Conservation (phyloP, 2,797 vertebrate genomes). For the Cuniculus paca region DNA sequence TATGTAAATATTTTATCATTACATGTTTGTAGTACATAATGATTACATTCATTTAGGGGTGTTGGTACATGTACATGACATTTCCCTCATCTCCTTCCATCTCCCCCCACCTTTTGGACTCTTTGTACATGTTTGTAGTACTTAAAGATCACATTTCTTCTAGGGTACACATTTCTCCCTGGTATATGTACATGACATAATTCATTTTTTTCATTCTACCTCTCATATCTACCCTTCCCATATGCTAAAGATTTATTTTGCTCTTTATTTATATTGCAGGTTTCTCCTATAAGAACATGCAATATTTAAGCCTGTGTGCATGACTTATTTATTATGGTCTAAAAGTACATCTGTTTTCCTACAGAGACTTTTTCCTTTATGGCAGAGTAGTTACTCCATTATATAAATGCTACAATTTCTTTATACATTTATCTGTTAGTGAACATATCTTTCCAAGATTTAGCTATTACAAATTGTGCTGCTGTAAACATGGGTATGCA, state of each 20-base stretch:
- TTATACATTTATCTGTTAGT: neutral
- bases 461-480: neutral
- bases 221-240: neutral
- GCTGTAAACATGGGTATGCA: neutral
- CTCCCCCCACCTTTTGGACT: neutral
- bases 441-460: neutral
- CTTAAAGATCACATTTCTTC: neutral
- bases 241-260: neutral
- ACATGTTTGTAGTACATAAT: neutral
- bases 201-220: neutral
- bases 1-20: neutral
- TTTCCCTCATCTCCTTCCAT: neutral
- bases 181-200: neutral
- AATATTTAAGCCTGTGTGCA: neutral
- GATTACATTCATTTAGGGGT: neutral
- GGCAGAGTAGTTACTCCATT: neutral
- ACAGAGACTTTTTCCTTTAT: neutral
- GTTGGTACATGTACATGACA: neutral
- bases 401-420: neutral
- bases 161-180: neutral
- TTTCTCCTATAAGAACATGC: neutral
- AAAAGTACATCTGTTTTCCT: neutral
- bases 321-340: neutral
- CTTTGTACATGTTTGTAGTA: neutral
- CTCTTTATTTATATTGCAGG: neutral